Evolutionary conservation across 2,797 vertebrate species (phyloP).

Genomic region (Chloroceryle amazona): DNA sequence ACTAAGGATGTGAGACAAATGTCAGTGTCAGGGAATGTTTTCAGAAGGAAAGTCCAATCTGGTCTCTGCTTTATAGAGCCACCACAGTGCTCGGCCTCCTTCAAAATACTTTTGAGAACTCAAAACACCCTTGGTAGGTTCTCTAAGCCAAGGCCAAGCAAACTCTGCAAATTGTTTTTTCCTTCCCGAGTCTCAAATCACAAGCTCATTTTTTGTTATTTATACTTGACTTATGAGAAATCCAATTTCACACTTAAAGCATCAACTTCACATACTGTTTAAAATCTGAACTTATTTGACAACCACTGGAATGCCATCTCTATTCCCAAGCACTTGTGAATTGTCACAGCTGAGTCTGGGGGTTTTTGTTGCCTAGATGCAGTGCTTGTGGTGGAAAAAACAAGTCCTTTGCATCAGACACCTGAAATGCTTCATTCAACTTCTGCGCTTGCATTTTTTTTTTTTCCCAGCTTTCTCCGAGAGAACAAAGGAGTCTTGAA

Average conservation of each 20-base stretch:
- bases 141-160: neutral
- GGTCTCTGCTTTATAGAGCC: neutral
- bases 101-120: neutral
- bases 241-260: neutral
- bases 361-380: neutral
- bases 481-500: conserved; percentile 1
- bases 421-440: neutral
- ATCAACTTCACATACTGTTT: neutral
- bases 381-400: neutral
- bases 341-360: neutral
- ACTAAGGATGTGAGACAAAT: neutral
- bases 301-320: neutral
- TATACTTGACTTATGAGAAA: neutral
- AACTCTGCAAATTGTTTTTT: neutral
- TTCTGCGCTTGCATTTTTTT: neutral
- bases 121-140: neutral
- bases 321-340: neutral
- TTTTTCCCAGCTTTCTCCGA: neutral
- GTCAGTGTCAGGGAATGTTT: neutral
- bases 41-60: neutral
- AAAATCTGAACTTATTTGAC: neutral
- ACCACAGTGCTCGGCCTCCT: neutral
- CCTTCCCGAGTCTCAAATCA: neutral
- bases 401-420: neutral
- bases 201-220: neutral